These are phyloP conservation scores for Drosophila leontia DNA, from an alignment of 1,140 invertebrate species.

Conservation along the genomic window DNA sequence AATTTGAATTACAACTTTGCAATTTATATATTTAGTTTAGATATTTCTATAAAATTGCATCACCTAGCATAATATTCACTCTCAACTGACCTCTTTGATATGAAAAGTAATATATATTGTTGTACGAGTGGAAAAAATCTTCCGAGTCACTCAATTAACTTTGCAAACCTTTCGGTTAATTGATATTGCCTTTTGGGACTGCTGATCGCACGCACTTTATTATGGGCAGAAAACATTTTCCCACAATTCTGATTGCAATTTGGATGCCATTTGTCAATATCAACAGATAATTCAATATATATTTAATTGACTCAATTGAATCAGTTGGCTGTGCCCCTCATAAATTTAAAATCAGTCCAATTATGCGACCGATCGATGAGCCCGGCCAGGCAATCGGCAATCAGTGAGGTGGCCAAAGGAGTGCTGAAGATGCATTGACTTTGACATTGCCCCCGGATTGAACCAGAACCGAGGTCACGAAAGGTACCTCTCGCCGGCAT, in stretches of 20 bases:
- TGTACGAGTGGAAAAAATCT: conserved; percentile 3
- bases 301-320: conserved; percentile 76
- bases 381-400: not conserved
- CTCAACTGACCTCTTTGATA: not conserved
- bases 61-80: not conserved
- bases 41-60: not conserved
- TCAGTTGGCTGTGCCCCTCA: conserved; percentile 54
- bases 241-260: conserved; percentile 67
- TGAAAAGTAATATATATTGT: not conserved
- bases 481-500: conserved; percentile 6
- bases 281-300: conserved; percentile 78
- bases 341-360: conserved; percentile 73
- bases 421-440: conserved; percentile 32
- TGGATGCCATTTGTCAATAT: conserved; percentile 75
- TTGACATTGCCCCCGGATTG: conserved; percentile 63
- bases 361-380: conserved; percentile 55
- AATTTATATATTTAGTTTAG: not conserved
- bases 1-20: no score
- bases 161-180: conserved; percentile 46
- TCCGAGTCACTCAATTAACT: conserved; percentile 31
- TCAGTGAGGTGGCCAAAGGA: not conserved
- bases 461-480: not conserved
- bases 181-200: conserved; percentile 19
- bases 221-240: conserved; percentile 42
- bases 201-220: conserved; percentile 55